Evolutionary conservation across 2,797 vertebrate species (phyloP).

Genomic region (Cephalopachus bancanus): DNA sequence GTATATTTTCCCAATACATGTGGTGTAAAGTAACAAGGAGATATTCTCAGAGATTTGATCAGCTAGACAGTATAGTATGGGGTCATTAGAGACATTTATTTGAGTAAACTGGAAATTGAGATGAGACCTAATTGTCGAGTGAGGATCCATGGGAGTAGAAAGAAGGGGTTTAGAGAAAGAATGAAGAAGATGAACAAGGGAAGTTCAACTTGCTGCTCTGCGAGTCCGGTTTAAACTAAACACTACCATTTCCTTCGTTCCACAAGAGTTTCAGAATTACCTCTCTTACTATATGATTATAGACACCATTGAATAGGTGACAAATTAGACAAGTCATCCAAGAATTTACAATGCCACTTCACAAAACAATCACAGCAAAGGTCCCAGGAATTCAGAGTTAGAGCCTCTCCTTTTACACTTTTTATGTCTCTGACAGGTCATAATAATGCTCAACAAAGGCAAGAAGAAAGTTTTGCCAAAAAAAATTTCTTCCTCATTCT

Average conservation of each 20-base stretch:
- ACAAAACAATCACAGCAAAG: conserved; percentile 28
- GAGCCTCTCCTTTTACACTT: background rate
- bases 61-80: background rate
- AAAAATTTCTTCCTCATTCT: background rate
- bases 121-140: background rate
- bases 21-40: background rate
- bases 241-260: background rate
- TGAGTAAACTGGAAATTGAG: conserved; percentile 18
- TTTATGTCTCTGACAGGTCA: background rate
- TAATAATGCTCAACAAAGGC: background rate
- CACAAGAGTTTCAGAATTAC: conserved; percentile 21
- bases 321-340: conserved; percentile 9
- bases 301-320: background rate
- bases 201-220: background rate
- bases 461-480: background rate
- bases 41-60: background rate
- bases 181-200: background rate
- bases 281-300: background rate
- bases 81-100: background rate
- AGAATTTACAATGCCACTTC: background rate
- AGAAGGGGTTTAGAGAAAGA: background rate
- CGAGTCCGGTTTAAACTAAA: conserved; percentile 13
- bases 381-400: background rate
- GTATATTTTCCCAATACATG: background rate
- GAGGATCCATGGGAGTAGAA: background rate